Evolutionary conservation across 2,113 vertebrate species (phyloP).

Genomic region (Lepisosteus oculatus): DNA sequence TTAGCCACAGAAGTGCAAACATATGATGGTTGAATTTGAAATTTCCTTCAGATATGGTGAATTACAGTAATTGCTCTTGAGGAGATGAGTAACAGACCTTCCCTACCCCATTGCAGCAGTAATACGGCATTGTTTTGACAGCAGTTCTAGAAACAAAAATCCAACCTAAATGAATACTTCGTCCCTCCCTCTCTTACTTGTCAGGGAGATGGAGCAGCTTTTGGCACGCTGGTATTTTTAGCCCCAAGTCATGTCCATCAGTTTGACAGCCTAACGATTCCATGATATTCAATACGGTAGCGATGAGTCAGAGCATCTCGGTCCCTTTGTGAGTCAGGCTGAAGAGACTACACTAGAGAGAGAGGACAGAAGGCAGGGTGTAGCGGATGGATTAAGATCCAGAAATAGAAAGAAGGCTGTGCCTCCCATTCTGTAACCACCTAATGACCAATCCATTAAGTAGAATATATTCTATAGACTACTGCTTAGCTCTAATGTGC

Average conservation of each 20-base stretch:
- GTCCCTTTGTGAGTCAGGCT: constrained; percentile 16
- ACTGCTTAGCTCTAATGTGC: too few species aligned
- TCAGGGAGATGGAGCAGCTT: not conserved
- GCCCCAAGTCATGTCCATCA: constrained; percentile 2
- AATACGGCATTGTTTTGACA: too few species aligned
- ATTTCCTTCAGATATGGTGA: too few species aligned
- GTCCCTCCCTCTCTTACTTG: not conserved
- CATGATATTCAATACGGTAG: constrained; percentile 3
- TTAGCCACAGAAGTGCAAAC: too few species aligned
- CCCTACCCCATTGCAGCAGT: too few species aligned
- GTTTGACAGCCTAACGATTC: constrained; percentile 14
- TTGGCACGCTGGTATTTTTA: constrained; percentile 13
- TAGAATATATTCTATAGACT: too few species aligned
- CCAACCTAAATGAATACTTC: too few species aligned
- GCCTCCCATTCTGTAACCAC: not conserved
- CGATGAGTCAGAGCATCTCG: constrained; percentile 16
- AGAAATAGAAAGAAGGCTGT: not conserved
- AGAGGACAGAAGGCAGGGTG: not conserved
- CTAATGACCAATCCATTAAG: too few species aligned
- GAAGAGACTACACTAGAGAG: not conserved
- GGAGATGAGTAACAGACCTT: too few species aligned
- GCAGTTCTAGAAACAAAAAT: too few species aligned
- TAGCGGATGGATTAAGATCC: not conserved
- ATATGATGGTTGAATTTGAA: too few species aligned
- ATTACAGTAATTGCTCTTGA: too few species aligned